Conservation (phyloP, 2,888 invertebrate genomes). For the Lysandra coridon region DNA sequence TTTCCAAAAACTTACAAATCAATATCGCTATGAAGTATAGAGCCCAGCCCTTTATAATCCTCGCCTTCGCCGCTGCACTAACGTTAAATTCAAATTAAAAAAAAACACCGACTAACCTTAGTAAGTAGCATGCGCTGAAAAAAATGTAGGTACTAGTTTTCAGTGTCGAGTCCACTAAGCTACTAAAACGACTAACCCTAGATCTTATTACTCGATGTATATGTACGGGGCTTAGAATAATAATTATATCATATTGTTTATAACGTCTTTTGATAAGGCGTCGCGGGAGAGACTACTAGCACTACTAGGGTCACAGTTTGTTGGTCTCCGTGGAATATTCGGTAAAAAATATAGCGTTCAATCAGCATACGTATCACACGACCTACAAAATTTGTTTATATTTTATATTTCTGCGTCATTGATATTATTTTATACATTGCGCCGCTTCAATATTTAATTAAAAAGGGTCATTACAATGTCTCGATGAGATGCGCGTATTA, state of each 20-base stretch:
- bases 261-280: slow-evolving; percentile 20
- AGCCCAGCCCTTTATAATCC: background rate
- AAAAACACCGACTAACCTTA: slow-evolving; percentile 15
- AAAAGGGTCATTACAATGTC: background rate
- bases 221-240: background rate
- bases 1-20: background rate
- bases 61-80: background rate
- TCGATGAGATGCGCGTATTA: too few species aligned
- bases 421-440: background rate
- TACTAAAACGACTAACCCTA: slow-evolving; percentile 21
- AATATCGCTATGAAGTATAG: too few species aligned
- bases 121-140: slow-evolving; percentile 9
- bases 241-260: slow-evolving; percentile 24
- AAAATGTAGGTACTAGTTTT: background rate
- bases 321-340: slow-evolving; percentile 23
- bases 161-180: slow-evolving; percentile 19
- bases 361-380: background rate
- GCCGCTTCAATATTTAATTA: background rate
- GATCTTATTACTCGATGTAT: background rate
- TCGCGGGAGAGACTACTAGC: slow-evolving; percentile 12
- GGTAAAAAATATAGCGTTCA: background rate
- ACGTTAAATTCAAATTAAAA: background rate
- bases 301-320: slow-evolving; percentile 9
- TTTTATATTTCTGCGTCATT: background rate
- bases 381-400: slow-evolving; percentile 23